Evolutionary conservation across 1,140 invertebrate species (phyloP).

Genomic region (Drosophila fuyamai): DNA sequence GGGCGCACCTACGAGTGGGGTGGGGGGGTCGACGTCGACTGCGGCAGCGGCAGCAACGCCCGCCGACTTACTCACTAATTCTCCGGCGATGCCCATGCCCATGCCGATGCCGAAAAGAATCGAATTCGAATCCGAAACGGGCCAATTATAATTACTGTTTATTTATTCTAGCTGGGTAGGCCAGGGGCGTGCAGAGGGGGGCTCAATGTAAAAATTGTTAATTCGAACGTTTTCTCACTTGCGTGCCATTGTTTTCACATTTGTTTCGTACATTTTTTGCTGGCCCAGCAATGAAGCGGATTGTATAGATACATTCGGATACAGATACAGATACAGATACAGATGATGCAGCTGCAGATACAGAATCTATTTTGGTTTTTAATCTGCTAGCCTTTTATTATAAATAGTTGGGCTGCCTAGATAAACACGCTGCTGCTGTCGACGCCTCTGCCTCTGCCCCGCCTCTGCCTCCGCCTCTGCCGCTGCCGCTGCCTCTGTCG

Average conservation of each 20-base stretch:
- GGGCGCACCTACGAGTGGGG: conserved; percentile 14
- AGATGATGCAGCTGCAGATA: conserved; percentile 50
- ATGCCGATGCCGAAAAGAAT: conserved; percentile 31
- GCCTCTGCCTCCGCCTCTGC: background rate
- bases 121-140: conserved; percentile 59
- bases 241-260: conserved; percentile 50
- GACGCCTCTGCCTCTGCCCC: conserved; percentile 20
- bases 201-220: conserved; percentile 47
- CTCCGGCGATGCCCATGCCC: background rate
- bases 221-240: conserved; percentile 28
- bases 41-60: conserved; percentile 10
- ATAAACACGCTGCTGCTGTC: conserved; percentile 45
- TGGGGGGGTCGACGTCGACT: conserved; percentile 5
- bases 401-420: conserved; percentile 77
- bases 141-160: conserved; percentile 73
- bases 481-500: background rate
- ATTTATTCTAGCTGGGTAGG: conserved; percentile 48
- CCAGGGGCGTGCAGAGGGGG: background rate
- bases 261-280: conserved; percentile 1
- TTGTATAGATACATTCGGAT: conserved; percentile 54
- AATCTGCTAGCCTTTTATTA: conserved; percentile 76
- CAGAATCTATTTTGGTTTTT: conserved; percentile 71
- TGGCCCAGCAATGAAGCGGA: conserved; percentile 21
- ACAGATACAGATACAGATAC: conserved; percentile 29
- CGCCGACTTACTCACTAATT: conserved; percentile 3